Evolutionary conservation across 2,113 vertebrate species (phyloP).

Genomic region (human (Homo sapiens)): GRCh38 chrX:142312501-142313000

Average conservation of each 20-base stretch:
- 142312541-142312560: not conserved
- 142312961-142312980: not conserved
- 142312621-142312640: slow-evolving; percentile 54
- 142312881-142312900: not conserved
- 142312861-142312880: slow-evolving; percentile 70
- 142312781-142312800: slow-evolving; percentile 46
- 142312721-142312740: too few relatives aligned
- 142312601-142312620: not conserved
- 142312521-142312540: not conserved
- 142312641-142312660: not conserved
- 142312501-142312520: not conserved
- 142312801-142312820: not conserved
- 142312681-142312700: not conserved
- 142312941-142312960: not conserved
- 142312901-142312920: not conserved
- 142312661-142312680: not conserved
- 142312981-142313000: not conserved
- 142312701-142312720: slow-evolving; percentile 40
- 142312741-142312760: slow-evolving; percentile 66
- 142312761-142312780: slow-evolving; percentile 67
- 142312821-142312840: slow-evolving; percentile 55
- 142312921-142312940: not conserved
- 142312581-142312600: slow-evolving; percentile 42
- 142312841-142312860: slow-evolving; percentile 72
- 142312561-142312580: slow-evolving; percentile 51